Conservation (phyloP, 2,797 vertebrate genomes). For the Crax fasciolata region DNA sequence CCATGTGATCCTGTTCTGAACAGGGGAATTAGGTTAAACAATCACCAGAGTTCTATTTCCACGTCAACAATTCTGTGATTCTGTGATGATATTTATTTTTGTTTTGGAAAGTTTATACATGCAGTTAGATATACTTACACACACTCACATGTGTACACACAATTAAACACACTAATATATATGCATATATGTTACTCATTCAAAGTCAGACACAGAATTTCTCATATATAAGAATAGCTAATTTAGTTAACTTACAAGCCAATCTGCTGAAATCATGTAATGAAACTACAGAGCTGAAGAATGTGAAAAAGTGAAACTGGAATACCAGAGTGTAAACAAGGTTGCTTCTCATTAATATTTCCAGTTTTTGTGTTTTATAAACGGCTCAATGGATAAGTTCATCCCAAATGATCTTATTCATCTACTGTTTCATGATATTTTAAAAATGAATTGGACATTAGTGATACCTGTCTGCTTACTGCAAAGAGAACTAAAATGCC, state of each 20-base stretch:
- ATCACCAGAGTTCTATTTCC: too few relatives aligned
- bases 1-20: background rate
- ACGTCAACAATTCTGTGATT: background rate
- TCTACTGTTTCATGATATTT: background rate
- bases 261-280: background rate
- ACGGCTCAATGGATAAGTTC: background rate
- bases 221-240: fast-evolving
- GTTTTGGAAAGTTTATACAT: background rate
- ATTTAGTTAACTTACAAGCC: background rate
- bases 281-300: background rate
- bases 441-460: background rate
- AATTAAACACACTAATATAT: too few relatives aligned
- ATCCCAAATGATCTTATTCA: background rate
- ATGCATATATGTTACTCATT: background rate
- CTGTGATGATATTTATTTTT: background rate
- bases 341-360: background rate
- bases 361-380: background rate
- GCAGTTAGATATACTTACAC: background rate
- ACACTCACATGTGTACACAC: background rate
- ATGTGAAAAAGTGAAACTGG: background rate
- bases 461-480: background rate
- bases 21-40: background rate
- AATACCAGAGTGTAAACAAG: background rate
- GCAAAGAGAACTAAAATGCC: background rate
- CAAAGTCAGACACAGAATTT: background rate